Base-by-base conservation (phyloP, 2,113 vertebrate genomes). In the Brachyhypopomus gauderio region DNA sequence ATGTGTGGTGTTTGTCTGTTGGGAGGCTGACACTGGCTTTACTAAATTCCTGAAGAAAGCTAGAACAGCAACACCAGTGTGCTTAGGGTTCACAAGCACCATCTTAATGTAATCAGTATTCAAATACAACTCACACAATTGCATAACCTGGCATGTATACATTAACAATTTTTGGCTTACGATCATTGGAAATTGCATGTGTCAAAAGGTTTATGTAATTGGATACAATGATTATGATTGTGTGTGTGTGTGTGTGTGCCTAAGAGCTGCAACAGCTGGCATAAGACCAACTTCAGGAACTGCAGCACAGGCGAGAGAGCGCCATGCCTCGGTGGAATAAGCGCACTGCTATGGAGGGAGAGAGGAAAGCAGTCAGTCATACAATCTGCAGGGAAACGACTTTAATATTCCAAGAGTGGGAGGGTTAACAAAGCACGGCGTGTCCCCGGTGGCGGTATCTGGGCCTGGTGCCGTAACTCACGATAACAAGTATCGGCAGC, bases 201-300 rank as follows among this genome's bases (percentile, higher is more conserved):
- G 58, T 23, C 60, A 80, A 80, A 55, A 73, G 70, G 2, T 19
- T 73, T 9, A 34, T 45, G n/a, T 64, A 41, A 56, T 80, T 25
- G 23, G 41, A 23, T 55, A 5, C 19, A 36, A 55, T 27, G 30
- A 30, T 30, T 48, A 36, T 71, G 38, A 20, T 20, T 48, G 56
- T 71, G 23, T 55, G 62, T 27, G 56, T 79, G 17, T 70, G 76
- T 22, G 63, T 48, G 56, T 71, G 38, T 34, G 48, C 67, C 36
- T 71, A 66, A 41, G 25, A 58, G 27, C 52, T 41, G 55, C 59
- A 48, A 48, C 52, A 81, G 62, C 63, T 67, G 25, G 66, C 17
- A n/a, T 14, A 23, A 23, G 38, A 71, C 25, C 56, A 34, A 72
- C 23, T 41, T 38, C 0, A 12, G 9, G 25, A 4, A 55, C 41